Evolutionary conservation across 1,140 invertebrate genomes (phyloP), one percentile per base, ranked within the genome.

Genomic region (Acyrthosiphon pisum): DNA sequence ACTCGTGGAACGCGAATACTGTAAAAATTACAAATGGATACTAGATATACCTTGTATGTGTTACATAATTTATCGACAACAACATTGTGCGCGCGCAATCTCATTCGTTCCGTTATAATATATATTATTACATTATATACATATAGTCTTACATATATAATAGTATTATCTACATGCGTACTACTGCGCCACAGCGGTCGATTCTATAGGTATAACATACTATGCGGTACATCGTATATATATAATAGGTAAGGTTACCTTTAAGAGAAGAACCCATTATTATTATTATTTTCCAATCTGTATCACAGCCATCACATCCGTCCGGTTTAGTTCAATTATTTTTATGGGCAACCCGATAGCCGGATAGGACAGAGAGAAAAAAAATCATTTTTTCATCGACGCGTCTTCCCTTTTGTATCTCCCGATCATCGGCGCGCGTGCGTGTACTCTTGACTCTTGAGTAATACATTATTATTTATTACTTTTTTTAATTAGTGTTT

Each of bases 61-160:
- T 60, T 60, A 60, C n/a, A 76, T 76, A n/a, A 76, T 76, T 76
- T 76, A 76, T 76, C 14, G 30, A 76, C 60, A 4, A 76, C 60
- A 76, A 76, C 60, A n/a, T 76, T 76, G 60, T n/a, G 60, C 60
- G 60, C 60, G 60, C 9, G 26, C 30, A 53, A 53, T 53, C 22
- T 53, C 50, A 53, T 53, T 53, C 50, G 50, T 23, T 53, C 50
- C 50, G 50, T 53, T 23, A 53, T 53, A 53, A 53, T 53, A 53
- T 53, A 53, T 23, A 76, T 76, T 76, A 76, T 76, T n/a, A 76
- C n/a, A 76, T 76, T n/a, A n/a, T n/a, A n/a, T n/a, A n/a, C 60
- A 76, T 76, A 76, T n/a, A 76, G 11, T 18, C 8, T n/a, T 76
- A 76, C 6, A n/a, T 14, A 76, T 4, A 76, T n/a, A 68, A 68